These are phyloP conservation scores for Oscheius sp. DNA, from an alignment of 2,888 invertebrate species.

Conservation along the genomic window DNA sequence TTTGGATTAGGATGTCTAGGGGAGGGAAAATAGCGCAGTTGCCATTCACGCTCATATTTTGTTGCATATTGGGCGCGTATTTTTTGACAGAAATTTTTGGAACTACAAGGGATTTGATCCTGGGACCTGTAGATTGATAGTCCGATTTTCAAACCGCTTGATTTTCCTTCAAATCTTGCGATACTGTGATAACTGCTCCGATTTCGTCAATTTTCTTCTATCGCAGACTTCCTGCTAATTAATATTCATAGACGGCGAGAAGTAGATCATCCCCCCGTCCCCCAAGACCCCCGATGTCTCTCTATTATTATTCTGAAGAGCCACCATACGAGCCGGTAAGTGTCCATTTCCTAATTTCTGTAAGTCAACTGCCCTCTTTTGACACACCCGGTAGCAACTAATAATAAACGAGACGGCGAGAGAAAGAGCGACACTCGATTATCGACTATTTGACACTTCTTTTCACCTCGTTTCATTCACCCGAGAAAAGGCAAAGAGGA, in stretches of 20 bases:
- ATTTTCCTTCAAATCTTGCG: too few species aligned
- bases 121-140: too few species aligned
- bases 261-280: background rate
- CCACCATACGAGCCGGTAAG: background rate
- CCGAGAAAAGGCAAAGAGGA: background rate
- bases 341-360: background rate
- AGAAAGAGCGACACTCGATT: constrained; percentile 10
- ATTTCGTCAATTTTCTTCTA: background rate
- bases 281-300: background rate
- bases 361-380: background rate
- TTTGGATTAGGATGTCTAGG: too few species aligned
- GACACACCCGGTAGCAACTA: too few species aligned
- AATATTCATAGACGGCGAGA: background rate
- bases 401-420: too few species aligned
- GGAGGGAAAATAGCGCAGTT: too few species aligned
- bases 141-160: too few species aligned
- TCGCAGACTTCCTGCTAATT: background rate
- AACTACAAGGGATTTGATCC: too few species aligned
- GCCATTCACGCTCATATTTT: too few species aligned
- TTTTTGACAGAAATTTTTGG: too few species aligned
- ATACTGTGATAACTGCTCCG: too few species aligned
- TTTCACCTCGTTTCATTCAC: background rate
- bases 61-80: too few species aligned
- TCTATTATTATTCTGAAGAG: background rate
- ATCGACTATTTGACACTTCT: constrained; percentile 17